Conservation (phyloP, 2,113 vertebrate genomes). For the Ptilorrhoa leucosticta region DNA sequence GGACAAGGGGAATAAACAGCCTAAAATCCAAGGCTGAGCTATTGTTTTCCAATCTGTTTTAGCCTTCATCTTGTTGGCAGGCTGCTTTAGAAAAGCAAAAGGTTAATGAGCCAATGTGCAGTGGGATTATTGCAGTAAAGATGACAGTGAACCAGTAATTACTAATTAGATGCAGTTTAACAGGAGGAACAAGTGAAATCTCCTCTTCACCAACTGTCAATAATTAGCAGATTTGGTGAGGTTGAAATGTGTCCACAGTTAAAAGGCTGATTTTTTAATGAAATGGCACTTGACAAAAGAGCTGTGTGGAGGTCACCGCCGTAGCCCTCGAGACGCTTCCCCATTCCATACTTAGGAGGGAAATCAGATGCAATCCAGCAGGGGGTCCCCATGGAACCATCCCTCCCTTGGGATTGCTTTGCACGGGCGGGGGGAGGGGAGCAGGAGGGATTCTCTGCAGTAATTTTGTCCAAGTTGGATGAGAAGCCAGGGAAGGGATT, state of each 20-base stretch:
- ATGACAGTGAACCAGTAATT: slow-evolving; percentile 80
- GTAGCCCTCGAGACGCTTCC: slow-evolving; percentile 21
- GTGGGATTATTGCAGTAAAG: slow-evolving; percentile 73
- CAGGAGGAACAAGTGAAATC: slow-evolving; percentile 86
- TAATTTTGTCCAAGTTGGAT: slow-evolving; percentile 59
- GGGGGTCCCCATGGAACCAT: slow-evolving; percentile 59
- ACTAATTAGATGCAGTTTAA: slow-evolving; percentile 88
- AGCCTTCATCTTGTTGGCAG: slow-evolving; percentile 81
- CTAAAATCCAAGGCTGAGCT: slow-evolving; percentile 67
- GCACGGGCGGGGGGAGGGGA: background rate
- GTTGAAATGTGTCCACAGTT: slow-evolving; percentile 82
- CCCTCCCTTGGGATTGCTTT: slow-evolving; percentile 48
- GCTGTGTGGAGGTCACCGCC: slow-evolving; percentile 43
- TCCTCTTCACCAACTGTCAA: slow-evolving; percentile 88
- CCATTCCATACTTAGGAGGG: slow-evolving; percentile 34
- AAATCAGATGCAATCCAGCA: slow-evolving; percentile 59
- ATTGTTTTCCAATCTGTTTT: slow-evolving; percentile 81
- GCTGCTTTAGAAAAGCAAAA: slow-evolving; percentile 79
- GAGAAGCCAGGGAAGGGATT: slow-evolving; percentile 34
- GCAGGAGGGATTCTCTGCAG: slow-evolving; percentile 57
- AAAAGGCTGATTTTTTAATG: slow-evolving; percentile 75
- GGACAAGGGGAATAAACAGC: slow-evolving; percentile 69
- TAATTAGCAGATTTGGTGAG: slow-evolving; percentile 85
- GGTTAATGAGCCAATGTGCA: slow-evolving; percentile 83
- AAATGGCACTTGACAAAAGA: slow-evolving; percentile 52